Conservation (phyloP, 2,888 invertebrate genomes). For the Hypolimnas misippus region DNA sequence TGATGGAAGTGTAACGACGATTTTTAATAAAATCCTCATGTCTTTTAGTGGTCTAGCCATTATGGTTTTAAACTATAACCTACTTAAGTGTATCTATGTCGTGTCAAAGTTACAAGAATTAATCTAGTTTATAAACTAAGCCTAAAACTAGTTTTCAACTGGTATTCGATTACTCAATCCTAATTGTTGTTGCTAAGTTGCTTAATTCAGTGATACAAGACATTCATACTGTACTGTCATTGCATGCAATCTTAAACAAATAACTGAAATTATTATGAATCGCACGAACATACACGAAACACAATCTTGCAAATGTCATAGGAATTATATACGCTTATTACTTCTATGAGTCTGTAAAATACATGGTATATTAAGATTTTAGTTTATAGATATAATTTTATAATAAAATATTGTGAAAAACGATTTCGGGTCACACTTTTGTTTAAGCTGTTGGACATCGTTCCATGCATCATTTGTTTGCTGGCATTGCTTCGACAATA, state of each 20-base stretch:
- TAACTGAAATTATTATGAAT: slow-evolving; percentile 10
- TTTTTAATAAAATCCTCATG: too few relatives aligned
- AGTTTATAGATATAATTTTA: too few relatives aligned
- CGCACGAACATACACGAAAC: neutral
- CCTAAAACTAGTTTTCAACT: slow-evolving; percentile 60
- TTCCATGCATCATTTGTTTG: too few relatives aligned
- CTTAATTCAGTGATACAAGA: slow-evolving; percentile 51
- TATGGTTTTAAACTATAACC: slow-evolving; percentile 5
- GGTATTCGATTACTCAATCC: slow-evolving; percentile 61
- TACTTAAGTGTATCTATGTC: slow-evolving; percentile 15
- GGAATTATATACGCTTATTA: slow-evolving; percentile 8
- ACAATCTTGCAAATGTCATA: neutral
- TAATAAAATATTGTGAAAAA: too few relatives aligned
- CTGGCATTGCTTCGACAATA: too few relatives aligned
- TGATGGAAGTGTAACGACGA: too few relatives aligned
- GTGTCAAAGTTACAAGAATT: slow-evolving; percentile 30
- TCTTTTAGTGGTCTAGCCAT: neutral
- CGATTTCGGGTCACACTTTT: too few relatives aligned
- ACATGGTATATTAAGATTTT: too few relatives aligned
- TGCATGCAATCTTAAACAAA: slow-evolving; percentile 25
- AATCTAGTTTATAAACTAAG: slow-evolving; percentile 31
- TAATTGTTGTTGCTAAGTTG: slow-evolving; percentile 58
- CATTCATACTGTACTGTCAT: slow-evolving; percentile 34
- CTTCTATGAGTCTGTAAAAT: neutral
- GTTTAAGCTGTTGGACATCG: too few relatives aligned